phyloP scores from a whole-genome alignment of 2,888 invertebrate species.

The Steinernema hermaphroditum region DNA sequence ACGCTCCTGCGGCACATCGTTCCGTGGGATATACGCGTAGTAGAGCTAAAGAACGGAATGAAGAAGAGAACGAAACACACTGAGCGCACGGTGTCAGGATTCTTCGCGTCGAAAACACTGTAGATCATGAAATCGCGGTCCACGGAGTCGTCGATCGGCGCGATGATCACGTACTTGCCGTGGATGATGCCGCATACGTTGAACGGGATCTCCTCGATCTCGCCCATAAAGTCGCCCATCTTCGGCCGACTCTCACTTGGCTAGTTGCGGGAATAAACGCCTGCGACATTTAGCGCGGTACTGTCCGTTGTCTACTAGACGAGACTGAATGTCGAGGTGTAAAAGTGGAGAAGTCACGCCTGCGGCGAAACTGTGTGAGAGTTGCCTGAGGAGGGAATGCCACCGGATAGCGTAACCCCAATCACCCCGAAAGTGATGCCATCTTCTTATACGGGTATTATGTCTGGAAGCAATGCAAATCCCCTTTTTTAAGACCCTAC shows the following conservation, averaged over 20 bases:
- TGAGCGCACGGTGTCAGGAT: slow-evolving; percentile 30
- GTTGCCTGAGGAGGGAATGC: no score
- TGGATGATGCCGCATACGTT: slow-evolving; percentile 40
- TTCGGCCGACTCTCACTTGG: background rate
- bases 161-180: slow-evolving; percentile 34
- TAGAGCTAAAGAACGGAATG: slow-evolving; percentile 1
- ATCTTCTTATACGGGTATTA: no score
- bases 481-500: no score
- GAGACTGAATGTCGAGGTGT: no score
- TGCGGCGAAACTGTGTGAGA: no score
- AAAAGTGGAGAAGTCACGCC: no score
- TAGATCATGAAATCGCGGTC: slow-evolving; percentile 40
- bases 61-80: background rate
- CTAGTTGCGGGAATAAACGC: background rate
- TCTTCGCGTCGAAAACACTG: slow-evolving; percentile 31
- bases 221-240: slow-evolving; percentile 34
- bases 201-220: slow-evolving; percentile 36
- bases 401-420: no score
- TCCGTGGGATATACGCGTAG: slow-evolving; percentile 28
- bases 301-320: no score
- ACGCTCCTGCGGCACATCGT: slow-evolving; percentile 25
- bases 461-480: no score
- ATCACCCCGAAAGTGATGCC: no score
- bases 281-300: no score
- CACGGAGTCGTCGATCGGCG: slow-evolving; percentile 37